phyloP scores from a whole-genome alignment of 1,140 invertebrate species.

The Lethrus apterus region DNA sequence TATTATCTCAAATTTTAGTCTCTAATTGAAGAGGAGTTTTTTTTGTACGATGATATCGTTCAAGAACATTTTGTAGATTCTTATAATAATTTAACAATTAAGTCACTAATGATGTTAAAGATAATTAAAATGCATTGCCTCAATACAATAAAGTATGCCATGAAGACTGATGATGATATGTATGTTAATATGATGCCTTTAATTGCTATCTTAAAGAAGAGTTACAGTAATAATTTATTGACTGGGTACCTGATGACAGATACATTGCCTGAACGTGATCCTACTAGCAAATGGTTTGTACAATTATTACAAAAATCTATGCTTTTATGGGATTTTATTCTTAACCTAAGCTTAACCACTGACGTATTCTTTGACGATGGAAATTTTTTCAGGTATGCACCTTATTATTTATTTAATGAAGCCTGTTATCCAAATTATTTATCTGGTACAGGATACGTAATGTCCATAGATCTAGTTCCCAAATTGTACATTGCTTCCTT shows the following conservation, averaged over 20 bases:
- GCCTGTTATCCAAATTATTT: constrained; percentile 74
- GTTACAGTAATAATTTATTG: constrained; percentile 44
- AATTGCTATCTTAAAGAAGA: constrained; percentile 39
- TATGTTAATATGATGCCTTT: constrained; percentile 64
- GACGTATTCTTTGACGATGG: not conserved
- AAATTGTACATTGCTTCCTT: constrained; percentile 64
- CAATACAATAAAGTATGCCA: constrained; percentile 50
- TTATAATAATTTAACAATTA: constrained; percentile 89
- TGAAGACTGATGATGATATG: constrained; percentile 82
- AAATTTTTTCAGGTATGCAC: constrained; percentile 56
- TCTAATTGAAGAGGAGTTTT: constrained; percentile 52
- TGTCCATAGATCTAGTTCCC: constrained; percentile 60
- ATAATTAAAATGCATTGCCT: constrained; percentile 63
- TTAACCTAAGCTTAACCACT: not conserved
- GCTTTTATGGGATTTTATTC: not conserved
- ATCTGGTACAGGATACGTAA: constrained; percentile 75
- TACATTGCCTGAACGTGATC: constrained; percentile 61
- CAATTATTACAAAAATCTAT: not conserved
- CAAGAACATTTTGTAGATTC: constrained; percentile 84
- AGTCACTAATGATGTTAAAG: constrained; percentile 79
- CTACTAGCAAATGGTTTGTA: constrained; percentile 67
- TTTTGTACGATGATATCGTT: constrained; percentile 73
- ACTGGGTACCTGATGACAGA: constrained; percentile 68
- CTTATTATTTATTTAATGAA: constrained; percentile 68
- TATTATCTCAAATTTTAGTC: constrained; percentile 36